These are phyloP conservation scores for Machimus atricapillus DNA, from an alignment of 2,888 invertebrate species.

Conservation along the genomic window DNA sequence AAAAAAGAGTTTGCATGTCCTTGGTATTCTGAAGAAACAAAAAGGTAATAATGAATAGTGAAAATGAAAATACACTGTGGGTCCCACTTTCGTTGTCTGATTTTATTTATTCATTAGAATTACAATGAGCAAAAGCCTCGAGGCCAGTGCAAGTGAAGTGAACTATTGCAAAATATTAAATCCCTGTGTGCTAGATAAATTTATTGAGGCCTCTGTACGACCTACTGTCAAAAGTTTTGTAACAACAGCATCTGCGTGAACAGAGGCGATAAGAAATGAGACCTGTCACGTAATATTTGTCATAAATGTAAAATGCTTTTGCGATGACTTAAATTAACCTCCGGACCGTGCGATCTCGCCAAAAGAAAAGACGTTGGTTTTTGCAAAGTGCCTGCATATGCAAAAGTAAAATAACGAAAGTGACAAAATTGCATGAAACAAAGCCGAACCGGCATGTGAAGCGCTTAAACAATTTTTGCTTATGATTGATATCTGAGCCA, in stretches of 20 bases:
- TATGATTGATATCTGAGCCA: not conserved
- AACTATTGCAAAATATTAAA: not conserved
- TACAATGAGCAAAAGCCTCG: not conserved
- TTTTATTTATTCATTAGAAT: not conserved
- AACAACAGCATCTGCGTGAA: conserved; percentile 4
- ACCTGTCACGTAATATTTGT: conserved; percentile 27
- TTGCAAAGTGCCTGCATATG: not conserved
- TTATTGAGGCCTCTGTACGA: conserved; percentile 27
- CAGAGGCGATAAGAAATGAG: conserved; percentile 10
- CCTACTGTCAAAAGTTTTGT: conserved; percentile 27
- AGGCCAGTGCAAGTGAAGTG: not conserved
- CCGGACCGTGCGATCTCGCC: not conserved
- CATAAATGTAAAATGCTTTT: not conserved
- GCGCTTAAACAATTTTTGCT: not conserved
- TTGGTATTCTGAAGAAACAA: not conserved
- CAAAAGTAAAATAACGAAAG: not conserved
- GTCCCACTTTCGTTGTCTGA: not conserved
- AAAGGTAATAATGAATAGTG: not conserved
- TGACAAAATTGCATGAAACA: not conserved
- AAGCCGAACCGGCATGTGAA: not conserved
- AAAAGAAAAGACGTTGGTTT: not conserved
- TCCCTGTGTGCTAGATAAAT: not conserved
- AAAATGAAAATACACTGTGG: not conserved
- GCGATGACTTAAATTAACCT: not conserved
- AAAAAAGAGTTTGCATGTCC: not conserved